phyloP scores from a whole-genome alignment of 2,113 vertebrate genomes.

The Shinisaurus crocodilurus region DNA sequence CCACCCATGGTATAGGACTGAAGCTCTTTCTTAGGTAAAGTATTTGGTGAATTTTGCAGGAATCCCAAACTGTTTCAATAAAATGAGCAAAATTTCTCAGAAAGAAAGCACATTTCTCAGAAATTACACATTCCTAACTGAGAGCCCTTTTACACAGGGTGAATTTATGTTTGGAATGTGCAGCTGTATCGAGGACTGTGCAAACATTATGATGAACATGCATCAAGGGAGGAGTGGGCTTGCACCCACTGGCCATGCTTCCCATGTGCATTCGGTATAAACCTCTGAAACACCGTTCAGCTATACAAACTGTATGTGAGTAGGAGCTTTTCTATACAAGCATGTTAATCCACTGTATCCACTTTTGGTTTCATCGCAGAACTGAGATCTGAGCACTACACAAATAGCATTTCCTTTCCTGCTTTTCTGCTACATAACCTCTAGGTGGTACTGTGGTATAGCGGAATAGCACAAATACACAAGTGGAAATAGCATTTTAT shows the following conservation, averaged over 20 bases:
- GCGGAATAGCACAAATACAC: too few relatives aligned
- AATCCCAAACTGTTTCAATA: neutral
- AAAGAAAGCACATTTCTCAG: too few relatives aligned
- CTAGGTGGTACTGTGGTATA: too few relatives aligned
- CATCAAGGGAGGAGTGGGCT: neutral
- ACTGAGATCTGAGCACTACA: too few relatives aligned
- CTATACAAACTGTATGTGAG: neutral
- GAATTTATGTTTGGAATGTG: neutral
- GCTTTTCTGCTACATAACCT: too few relatives aligned
- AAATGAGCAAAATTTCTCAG: neutral
- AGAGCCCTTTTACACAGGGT: neutral
- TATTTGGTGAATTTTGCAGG: too few relatives aligned
- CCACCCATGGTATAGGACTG: too few relatives aligned
- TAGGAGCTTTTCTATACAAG: too few relatives aligned
- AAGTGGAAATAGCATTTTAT: too few relatives aligned
- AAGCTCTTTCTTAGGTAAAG: neutral
- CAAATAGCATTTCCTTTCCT: too few relatives aligned
- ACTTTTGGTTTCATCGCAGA: too few relatives aligned
- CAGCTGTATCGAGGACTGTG: neutral
- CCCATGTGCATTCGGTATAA: neutral
- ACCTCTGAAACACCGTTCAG: neutral
- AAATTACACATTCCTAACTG: neutral
- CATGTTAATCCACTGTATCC: too few relatives aligned
- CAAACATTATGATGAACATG: neutral
- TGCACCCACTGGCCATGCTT: neutral